phyloP scores from a whole-genome alignment of 2,113 vertebrate genomes.

The Pygoscelis adeliae region DNA sequence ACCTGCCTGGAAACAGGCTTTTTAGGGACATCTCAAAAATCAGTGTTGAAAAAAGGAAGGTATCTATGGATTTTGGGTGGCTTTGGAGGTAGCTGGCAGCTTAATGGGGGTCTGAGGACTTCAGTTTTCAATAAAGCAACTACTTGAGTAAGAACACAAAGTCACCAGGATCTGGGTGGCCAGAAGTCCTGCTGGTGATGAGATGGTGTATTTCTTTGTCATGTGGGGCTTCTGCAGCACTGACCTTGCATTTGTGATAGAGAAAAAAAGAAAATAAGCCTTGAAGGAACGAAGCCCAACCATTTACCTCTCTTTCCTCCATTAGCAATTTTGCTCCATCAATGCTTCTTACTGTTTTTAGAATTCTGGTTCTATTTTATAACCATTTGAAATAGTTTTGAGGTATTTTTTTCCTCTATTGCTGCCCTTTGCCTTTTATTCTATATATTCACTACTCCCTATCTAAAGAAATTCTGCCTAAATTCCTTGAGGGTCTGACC shows the following conservation, averaged over 20 bases:
- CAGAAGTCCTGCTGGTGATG: not conserved
- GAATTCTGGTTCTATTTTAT: conserved; percentile 20
- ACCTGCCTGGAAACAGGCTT: not conserved
- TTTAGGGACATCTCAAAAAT: not conserved
- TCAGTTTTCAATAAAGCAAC: not conserved
- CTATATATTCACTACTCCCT: conserved; percentile 68
- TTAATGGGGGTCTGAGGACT: not conserved
- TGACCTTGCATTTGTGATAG: not conserved
- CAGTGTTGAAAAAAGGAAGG: not conserved
- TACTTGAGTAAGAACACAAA: not conserved
- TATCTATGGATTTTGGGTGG: not conserved
- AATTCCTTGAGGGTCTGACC: conserved; percentile 81
- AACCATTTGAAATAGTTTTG: conserved; percentile 39
- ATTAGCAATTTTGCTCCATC: not conserved
- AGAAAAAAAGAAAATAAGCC: not conserved
- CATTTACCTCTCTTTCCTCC: not conserved
- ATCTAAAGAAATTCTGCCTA: conserved; percentile 74
- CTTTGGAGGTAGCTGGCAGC: not conserved
- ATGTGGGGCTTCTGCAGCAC: not conserved
- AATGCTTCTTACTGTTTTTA: not conserved
- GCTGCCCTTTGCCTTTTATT: conserved; percentile 67
- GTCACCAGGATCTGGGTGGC: not conserved
- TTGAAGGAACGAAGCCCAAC: not conserved
- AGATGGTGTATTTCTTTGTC: not conserved
- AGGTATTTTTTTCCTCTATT: not conserved